These are phyloP conservation scores for Scopus umbretta DNA, from an alignment of 2,113 vertebrate genomes.

Conservation along the genomic window DNA sequence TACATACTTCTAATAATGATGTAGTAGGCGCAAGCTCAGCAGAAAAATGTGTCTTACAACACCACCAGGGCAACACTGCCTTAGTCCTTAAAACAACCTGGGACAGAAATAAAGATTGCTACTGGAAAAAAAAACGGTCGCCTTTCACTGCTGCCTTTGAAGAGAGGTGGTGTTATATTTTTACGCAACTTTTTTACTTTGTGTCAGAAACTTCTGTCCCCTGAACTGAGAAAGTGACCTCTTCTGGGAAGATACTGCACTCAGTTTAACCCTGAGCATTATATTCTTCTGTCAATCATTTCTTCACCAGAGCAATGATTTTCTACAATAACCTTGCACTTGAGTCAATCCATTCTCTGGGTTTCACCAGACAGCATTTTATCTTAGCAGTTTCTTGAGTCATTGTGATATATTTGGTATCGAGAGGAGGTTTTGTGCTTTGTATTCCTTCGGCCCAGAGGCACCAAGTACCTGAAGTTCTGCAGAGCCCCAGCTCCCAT, in stretches of 20 bases:
- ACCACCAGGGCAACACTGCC: background rate
- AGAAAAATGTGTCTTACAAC: background rate
- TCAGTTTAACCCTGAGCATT: background rate
- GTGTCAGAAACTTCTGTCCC: background rate
- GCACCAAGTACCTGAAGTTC: background rate
- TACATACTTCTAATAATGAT: background rate
- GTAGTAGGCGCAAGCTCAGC: background rate
- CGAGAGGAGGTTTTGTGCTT: background rate
- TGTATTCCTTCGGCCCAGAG: background rate
- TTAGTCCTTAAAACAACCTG: background rate
- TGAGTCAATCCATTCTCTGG: background rate
- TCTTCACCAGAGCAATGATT: slow-evolving; percentile 7
- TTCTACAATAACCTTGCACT: background rate
- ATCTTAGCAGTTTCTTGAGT: background rate
- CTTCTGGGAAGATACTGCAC: background rate
- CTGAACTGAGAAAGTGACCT: background rate
- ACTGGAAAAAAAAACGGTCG: background rate
- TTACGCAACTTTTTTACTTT: background rate
- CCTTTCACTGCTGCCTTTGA: background rate
- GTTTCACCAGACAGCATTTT: background rate
- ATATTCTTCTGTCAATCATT: background rate
- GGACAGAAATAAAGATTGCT: background rate
- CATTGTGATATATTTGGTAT: background rate
- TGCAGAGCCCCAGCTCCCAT: background rate
- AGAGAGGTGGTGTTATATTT: background rate